phyloP scores from a whole-genome alignment of 1,140 invertebrate genomes.

The Listronotus bonariensis region DNA sequence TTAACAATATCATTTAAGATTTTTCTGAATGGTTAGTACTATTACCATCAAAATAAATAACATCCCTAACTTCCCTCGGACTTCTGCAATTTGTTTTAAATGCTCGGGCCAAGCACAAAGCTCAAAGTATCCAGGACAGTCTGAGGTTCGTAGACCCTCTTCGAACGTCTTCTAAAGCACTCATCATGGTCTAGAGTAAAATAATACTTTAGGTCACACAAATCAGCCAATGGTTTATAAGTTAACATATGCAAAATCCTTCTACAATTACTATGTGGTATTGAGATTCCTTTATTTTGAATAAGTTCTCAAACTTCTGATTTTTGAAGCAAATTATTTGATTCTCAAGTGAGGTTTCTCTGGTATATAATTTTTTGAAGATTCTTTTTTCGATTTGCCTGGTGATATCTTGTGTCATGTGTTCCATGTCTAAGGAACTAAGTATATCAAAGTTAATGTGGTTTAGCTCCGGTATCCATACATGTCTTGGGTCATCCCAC shows the following conservation, averaged over 20 bases:
- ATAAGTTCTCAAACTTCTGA: not conserved
- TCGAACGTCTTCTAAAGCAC: slow-evolving; percentile 64
- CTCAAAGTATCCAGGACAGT: slow-evolving; percentile 80
- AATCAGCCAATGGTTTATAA: slow-evolving; percentile 64
- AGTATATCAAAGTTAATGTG: slow-evolving; percentile 81
- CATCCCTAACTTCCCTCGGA: slow-evolving; percentile 34
- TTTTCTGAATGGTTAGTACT: slow-evolving; percentile 25
- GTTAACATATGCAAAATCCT: slow-evolving; percentile 77
- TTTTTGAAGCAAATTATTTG: not conserved
- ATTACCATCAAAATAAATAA: slow-evolving; percentile 42
- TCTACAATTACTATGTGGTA: slow-evolving; percentile 72
- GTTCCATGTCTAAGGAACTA: slow-evolving; percentile 73
- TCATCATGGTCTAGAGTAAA: slow-evolving; percentile 69
- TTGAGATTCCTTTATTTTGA: slow-evolving; percentile 30
- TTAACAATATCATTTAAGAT: slow-evolving; percentile 41
- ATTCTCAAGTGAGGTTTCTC: not conserved
- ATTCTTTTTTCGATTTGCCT: slow-evolving; percentile 48
- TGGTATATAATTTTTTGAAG: slow-evolving; percentile 12
- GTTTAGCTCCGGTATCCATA: slow-evolving; percentile 66
- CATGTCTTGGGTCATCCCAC: slow-evolving; percentile 69
- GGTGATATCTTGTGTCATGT: slow-evolving; percentile 66
- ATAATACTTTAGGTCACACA: slow-evolving; percentile 76
- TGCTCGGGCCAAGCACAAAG: slow-evolving; percentile 74
- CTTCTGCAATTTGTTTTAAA: slow-evolving; percentile 43
- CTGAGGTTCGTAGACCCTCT: slow-evolving; percentile 74